Evolutionary conservation across 2,888 invertebrate species (phyloP).

Genomic region (Strigamia maritima): DNA sequence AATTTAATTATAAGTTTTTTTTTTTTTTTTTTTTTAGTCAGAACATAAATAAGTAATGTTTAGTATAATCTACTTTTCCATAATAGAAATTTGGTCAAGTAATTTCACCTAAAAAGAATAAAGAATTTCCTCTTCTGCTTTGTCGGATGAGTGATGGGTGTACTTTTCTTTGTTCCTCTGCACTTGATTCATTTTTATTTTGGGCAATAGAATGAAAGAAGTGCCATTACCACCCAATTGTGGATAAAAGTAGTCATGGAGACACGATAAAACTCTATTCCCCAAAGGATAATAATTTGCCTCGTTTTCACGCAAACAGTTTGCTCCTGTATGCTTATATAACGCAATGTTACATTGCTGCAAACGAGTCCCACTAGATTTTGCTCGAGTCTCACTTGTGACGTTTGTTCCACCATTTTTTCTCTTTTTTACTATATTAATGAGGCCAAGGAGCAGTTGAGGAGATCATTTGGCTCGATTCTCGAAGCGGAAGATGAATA

Average conservation of each 20-base stretch:
- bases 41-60: too few relatives aligned
- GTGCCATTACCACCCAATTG: slow-evolving; percentile 25
- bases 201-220: slow-evolving; percentile 5
- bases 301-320: slow-evolving; percentile 29
- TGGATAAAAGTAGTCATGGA: slow-evolving; percentile 9
- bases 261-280: background rate
- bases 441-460: slow-evolving; percentile 17
- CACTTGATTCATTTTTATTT: slow-evolving; percentile 26
- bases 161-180: background rate
- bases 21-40: too few relatives aligned
- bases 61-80: too few relatives aligned
- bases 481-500: background rate
- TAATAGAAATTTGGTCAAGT: background rate
- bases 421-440: background rate
- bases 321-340: slow-evolving; percentile 3
- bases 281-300: background rate
- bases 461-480: background rate
- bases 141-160: background rate
- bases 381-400: background rate
- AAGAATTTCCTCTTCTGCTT: background rate
- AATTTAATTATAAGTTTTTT: too few relatives aligned
- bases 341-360: background rate
- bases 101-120: background rate
- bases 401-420: background rate
- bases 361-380: background rate